Base-by-base conservation (phyloP, 2,797 vertebrate genomes). In the Melopsittacus undulatus region DNA sequence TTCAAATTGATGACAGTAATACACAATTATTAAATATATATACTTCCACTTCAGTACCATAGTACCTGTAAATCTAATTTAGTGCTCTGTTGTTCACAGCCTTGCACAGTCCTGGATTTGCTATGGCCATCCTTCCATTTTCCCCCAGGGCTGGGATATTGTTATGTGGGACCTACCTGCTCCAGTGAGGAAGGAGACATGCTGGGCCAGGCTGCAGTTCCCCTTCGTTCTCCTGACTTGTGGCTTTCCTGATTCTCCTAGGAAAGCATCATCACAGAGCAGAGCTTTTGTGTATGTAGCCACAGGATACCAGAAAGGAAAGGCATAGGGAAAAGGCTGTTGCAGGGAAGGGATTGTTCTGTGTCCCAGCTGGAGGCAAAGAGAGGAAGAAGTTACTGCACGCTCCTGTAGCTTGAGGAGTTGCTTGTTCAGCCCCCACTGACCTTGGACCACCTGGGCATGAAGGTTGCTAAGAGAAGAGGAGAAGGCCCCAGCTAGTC, bases 201-300 rank as follows among this genome's bases (percentile, higher is more conserved):
- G 5, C 22, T 64, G 45, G 21, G 14, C 56, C n/a, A 51, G 36
- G 36, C 42, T 34, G 17, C 17, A 12, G 27, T 30, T 49, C 15
- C 4, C 7, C 13, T 73, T 23, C 1, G 0, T 23, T 80, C 32
- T 83, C 10, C 26, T 48, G 62, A 27, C 52, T 63, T 74, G 38
- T 21, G 10, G 8, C 10, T 84, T 27, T 84, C 20, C n/a, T 0
- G 0, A 10, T 63, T 77, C 32, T 80, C n/a, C n/a, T 40, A 23
- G 61, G 23, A 57, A 72, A 78, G 16, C 5, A 4, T 13, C 17
- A 3, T 26, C 73, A 15, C 40, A 48, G 27, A 29, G 26, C 40
- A 64, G 12, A 81, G 26, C 10, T 77, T 77, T 63, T 0, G 0
- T 63, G 30, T 49, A 21, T 0, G 0, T 32, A 29, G 43, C 23